Percentiles rank a stretch among this genome's conserved stretches.
phyloP scores from a whole-genome alignment of 37 sponge, comb jelly and placozoan genomes.

The Lycopodina hypogea region DNA sequence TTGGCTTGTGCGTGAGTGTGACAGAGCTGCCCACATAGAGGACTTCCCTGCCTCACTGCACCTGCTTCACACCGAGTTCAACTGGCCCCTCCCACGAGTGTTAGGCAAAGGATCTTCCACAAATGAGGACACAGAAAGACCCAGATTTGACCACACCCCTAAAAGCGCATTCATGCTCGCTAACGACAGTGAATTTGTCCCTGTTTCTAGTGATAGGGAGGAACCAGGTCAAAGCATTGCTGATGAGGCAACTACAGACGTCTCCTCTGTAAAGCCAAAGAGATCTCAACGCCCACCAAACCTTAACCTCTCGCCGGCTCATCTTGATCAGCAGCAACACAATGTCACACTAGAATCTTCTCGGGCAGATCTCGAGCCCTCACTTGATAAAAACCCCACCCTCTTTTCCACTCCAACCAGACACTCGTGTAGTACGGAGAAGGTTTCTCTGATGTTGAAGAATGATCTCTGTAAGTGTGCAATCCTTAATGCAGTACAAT shows the following conservation, averaged over 20 bases:
- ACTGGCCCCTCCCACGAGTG: constrained; percentile 63
- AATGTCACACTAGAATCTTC: constrained; percentile 3
- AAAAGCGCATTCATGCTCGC: background rate
- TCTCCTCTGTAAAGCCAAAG: background rate
- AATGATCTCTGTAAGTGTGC: constrained; percentile 21
- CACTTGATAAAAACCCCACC: constrained; percentile 23
- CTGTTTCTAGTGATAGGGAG: background rate
- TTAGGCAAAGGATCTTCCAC: background rate
- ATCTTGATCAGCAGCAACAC: background rate
- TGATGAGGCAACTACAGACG: background rate
- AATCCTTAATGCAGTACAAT: background rate
- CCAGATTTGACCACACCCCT: background rate
- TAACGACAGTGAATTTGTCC: background rate
- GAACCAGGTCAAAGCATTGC: background rate
- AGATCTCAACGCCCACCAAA: constrained; percentile 66
- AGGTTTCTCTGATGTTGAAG: constrained; percentile 36
- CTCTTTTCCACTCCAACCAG: constrained; percentile 52
- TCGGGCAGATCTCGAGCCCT: background rate
- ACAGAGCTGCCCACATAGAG: constrained; percentile 65
- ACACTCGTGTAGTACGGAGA: constrained; percentile 40
- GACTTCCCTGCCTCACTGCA: constrained; percentile 35
- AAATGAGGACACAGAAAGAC: background rate
- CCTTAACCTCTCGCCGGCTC: constrained; percentile 42
- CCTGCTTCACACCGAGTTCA: constrained; percentile 58
- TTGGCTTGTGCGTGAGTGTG: constrained; percentile 85